phyloP scores from a whole-genome alignment of 2,888 invertebrate genomes.

The Villa cingulata region DNA sequence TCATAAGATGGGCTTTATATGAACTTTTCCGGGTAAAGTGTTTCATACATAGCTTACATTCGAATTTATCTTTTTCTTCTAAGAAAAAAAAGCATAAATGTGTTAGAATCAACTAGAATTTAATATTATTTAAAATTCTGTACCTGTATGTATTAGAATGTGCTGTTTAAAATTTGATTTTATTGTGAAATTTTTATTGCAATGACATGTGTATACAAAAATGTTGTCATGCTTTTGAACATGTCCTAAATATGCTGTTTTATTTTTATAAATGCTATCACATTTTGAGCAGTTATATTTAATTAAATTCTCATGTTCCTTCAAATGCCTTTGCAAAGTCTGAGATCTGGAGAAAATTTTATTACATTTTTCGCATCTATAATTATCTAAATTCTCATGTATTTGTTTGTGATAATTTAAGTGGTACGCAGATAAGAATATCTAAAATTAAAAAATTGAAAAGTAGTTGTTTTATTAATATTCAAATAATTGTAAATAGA shows the following conservation, averaged over 20 bases:
- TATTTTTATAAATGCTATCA: slow-evolving; percentile 45
- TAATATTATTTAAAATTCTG: slow-evolving; percentile 10
- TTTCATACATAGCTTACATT: slow-evolving; percentile 47
- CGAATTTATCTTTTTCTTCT: slow-evolving; percentile 38
- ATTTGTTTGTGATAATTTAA: slow-evolving; percentile 56
- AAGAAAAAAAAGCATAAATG: background rate
- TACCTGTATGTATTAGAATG: slow-evolving; percentile 38
- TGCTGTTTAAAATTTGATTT: slow-evolving; percentile 59
- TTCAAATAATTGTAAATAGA: background rate
- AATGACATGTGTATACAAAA: slow-evolving; percentile 47
- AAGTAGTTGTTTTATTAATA: background rate
- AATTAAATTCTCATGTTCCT: slow-evolving; percentile 41
- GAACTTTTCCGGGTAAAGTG: slow-evolving; percentile 46
- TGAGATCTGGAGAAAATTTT: slow-evolving; percentile 55
- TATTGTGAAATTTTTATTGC: slow-evolving; percentile 43
- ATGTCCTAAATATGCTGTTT: slow-evolving; percentile 47
- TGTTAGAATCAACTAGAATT: too few species aligned
- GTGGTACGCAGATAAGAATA: slow-evolving; percentile 57
- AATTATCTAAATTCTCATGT: slow-evolving; percentile 48
- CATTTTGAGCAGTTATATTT: slow-evolving; percentile 44
- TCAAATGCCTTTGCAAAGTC: slow-evolving; percentile 56
- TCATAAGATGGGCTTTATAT: slow-evolving; percentile 41
- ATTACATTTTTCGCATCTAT: slow-evolving; percentile 47
- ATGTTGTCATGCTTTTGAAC: slow-evolving; percentile 47
- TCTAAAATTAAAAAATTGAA: slow-evolving; percentile 33